Evolutionary conservation across 2,888 invertebrate species (phyloP), one percentile per base, ranked within the genome.

Genomic region (Hirtodrosophila alboralis): DNA sequence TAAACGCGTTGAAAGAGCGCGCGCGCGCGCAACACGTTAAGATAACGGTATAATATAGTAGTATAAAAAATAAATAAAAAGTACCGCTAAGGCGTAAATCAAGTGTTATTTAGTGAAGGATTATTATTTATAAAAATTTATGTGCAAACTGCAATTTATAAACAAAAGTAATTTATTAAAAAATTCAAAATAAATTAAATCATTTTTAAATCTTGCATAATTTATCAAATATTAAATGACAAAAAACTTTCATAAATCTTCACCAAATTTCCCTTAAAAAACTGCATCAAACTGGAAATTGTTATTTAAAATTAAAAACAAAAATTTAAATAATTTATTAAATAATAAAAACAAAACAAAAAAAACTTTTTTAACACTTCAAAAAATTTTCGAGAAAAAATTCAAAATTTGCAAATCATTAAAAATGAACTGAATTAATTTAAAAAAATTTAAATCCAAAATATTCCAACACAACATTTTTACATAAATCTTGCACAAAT

Each of bases 41-140:
- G 23, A 33, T 70, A 69, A 69, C 69, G 54, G 65, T 54, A 69
- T 10, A 6, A 60, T 43, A 36, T 26, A 34, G 27, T 27, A 34
- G 8, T 12, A n/a, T n/a, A n/a, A n/a, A n/a, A n/a, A n/a, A n/a
- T n/a, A n/a, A n/a, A n/a, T n/a, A n/a, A 27, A 27, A 60, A 48
- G 31, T 43, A 47, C 43, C 49, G 38, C 37, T 18, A 48, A 43
- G 40, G 44, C 30, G 30, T 34, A 33, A 23, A 14, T 10, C 7
- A 13, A 51, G 44, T 48, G 57, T 44, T 40, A 2, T 10, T 18
- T 41, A 56, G 44, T 54, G 49, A 52, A 70, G 69, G 65, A 69
- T 66, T 56, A 60, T 28, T n/a, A 10, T 36, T 30, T 26, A 28
- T 4, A 2, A 3, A 41, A n/a, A n/a, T 6, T 12, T 12, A 21